These are phyloP conservation scores for Caenorhabditis inopinata DNA, from an alignment of 1,140 invertebrate genomes.

Conservation along the genomic window DNA sequence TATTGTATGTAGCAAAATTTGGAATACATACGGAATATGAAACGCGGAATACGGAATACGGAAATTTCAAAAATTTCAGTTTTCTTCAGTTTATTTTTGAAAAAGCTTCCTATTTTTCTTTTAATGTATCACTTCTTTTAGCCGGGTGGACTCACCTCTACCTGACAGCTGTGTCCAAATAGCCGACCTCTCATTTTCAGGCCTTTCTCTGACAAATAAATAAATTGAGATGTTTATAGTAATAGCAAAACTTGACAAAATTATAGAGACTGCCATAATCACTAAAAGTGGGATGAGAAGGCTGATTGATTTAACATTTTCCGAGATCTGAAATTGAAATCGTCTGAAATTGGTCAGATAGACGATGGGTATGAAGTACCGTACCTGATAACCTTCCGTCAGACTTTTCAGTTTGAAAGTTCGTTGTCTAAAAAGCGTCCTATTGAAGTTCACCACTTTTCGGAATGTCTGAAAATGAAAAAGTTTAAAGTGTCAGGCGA, in stretches of 20 bases:
- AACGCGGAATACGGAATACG: no score
- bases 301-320: background rate
- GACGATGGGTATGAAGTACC: no score
- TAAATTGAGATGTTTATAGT: background rate
- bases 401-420: background rate
- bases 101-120: no score
- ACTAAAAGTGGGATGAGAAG: background rate
- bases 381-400: conserved; percentile 7
- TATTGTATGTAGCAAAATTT: no score
- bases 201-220: background rate
- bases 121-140: no score
- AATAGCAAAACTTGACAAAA: background rate
- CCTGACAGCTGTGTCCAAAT: background rate
- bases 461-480: conserved; percentile 1
- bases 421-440: background rate
- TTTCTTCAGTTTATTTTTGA: no score
- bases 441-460: conserved; percentile 14
- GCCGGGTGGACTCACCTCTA: background rate
- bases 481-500: no score
- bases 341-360: no score
- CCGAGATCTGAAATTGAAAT: background rate
- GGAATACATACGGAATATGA: no score
- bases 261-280: background rate
- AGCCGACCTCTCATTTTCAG: background rate
- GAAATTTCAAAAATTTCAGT: no score